Evolutionary conservation across 1,140 invertebrate genomes (phyloP).

Genomic region (Homarus americanus): DNA sequence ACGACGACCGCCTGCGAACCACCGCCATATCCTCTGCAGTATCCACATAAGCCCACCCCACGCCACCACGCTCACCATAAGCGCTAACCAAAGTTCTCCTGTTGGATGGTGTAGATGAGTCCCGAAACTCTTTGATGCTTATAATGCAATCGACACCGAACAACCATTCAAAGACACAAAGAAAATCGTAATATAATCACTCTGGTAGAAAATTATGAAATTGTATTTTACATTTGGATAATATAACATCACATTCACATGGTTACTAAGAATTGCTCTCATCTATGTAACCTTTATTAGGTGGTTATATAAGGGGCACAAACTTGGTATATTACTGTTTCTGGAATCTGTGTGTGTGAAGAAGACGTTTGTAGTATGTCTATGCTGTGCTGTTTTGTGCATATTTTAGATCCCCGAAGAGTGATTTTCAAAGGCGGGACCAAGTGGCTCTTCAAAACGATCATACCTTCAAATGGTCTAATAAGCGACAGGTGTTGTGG

Average conservation of each 20-base stretch:
- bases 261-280: too few relatives aligned
- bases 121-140: not conserved
- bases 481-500: slow-evolving; percentile 17
- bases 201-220: not conserved
- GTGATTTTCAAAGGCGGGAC: not conserved
- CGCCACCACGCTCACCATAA: not conserved
- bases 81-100: slow-evolving; percentile 3
- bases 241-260: too few relatives aligned
- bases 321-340: not conserved
- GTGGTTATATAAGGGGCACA: not conserved
- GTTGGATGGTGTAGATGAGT: not conserved
- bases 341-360: too few relatives aligned
- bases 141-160: not conserved
- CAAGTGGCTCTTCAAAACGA: not conserved
- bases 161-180: not conserved
- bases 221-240: not conserved
- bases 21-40: not conserved
- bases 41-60: not conserved
- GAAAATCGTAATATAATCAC: not conserved
- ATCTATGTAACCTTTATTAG: too few relatives aligned
- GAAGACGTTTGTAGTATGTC: too few relatives aligned
- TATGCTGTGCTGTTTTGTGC: too few relatives aligned
- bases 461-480: slow-evolving; percentile 17
- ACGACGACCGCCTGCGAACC: not conserved
- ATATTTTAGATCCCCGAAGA: not conserved